phyloP scores from a whole-genome alignment of 2,888 invertebrate genomes.

The Achlya flavicornis region DNA sequence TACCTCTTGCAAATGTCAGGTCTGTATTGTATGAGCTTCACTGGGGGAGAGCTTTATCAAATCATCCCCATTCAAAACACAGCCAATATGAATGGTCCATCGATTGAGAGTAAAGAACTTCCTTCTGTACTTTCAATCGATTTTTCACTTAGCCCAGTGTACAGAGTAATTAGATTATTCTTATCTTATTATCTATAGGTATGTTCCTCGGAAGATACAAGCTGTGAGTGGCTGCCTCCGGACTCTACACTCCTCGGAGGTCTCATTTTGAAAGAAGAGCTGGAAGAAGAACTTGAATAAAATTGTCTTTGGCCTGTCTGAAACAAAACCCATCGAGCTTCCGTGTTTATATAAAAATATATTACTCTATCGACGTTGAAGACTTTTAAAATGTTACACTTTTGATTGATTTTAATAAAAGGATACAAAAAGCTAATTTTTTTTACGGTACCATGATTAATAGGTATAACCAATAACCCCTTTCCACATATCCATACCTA shows the following conservation, averaged over 20 bases:
- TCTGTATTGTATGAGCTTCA: slow-evolving; percentile 23
- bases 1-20: slow-evolving; percentile 88
- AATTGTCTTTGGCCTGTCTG: slow-evolving; percentile 14
- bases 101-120: no score
- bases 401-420: slow-evolving; percentile 19
- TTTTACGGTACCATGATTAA: no score
- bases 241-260: slow-evolving; percentile 68
- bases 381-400: slow-evolving; percentile 49
- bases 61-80: background rate
- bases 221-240: slow-evolving; percentile 80
- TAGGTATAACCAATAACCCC: no score
- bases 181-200: slow-evolving; percentile 45
- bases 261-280: slow-evolving; percentile 62
- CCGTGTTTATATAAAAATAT: background rate
- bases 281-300: slow-evolving; percentile 62
- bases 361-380: background rate
- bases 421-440: slow-evolving; percentile 1
- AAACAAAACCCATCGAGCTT: slow-evolving; percentile 19
- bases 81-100: no score
- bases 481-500: no score
- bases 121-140: no score
- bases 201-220: slow-evolving; percentile 79
- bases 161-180: no score
- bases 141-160: no score
- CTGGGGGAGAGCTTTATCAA: background rate